phyloP scores from a whole-genome alignment of 2,888 invertebrate genomes.

The Magallana nippona region DNA sequence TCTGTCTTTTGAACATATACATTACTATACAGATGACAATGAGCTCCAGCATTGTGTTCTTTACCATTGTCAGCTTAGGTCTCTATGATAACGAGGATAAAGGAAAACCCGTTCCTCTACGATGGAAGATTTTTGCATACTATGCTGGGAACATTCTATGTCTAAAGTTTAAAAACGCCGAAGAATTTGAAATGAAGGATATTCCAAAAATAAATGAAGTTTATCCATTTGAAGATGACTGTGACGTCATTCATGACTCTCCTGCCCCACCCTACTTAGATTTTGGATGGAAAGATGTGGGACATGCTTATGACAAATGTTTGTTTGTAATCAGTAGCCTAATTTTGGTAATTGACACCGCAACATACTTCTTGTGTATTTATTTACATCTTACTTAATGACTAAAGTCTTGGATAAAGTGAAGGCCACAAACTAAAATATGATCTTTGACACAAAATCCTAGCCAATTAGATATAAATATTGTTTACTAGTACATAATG shows the following conservation, averaged over 20 bases:
- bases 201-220: constrained; percentile 28
- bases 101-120: background rate
- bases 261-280: background rate
- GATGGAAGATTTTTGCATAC: background rate
- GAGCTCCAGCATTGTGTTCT: constrained; percentile 6
- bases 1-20: constrained; percentile 30
- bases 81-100: constrained; percentile 24
- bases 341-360: background rate
- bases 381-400: background rate
- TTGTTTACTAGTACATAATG: no score
- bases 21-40: constrained; percentile 22
- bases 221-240: constrained; percentile 5
- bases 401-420: no score
- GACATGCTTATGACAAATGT: background rate
- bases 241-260: background rate
- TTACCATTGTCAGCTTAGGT: background rate
- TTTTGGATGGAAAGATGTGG: constrained; percentile 4
- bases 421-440: no score
- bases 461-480: no score
- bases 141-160: background rate
- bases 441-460: no score
- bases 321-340: background rate
- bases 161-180: background rate
- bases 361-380: background rate
- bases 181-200: background rate